Evolutionary conservation across 2,888 invertebrate species (phyloP), one percentile per base, ranked within the genome.

Genomic region (Eupeodes luniger): DNA sequence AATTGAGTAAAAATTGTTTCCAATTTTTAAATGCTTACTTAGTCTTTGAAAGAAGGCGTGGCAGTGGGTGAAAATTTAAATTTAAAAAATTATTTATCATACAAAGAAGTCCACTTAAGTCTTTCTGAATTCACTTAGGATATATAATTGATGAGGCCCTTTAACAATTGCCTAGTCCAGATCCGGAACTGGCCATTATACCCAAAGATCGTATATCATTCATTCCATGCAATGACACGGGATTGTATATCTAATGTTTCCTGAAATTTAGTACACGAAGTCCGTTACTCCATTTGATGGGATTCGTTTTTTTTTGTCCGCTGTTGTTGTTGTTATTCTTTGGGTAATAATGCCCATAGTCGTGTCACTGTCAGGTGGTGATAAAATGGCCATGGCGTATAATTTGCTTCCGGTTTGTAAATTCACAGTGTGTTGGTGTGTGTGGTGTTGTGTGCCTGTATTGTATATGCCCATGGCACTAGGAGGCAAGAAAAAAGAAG

Each of bases 201-300:
- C 40, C 14, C 1, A 10, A 19, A 36, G 69, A 57, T 74, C 77
- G 82, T 75, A 51, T 66, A 79, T 83, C 74, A 88, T 69, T 81
- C 72, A 69, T 69, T 80, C 72, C 7, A 70, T 49, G 44, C 27
- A 64, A 83, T 75, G 72, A 16, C 67, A 40, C 59, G 62, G 74
- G 66, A 53, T 67, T 69, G 61, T 40, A 40, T 88, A 62, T 75
- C 51, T 75, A 83, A 81, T 81, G 77, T 81, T 88, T 88, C 81
- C 84, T 85, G 77, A 81, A 84, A 88, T 85, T 88, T 81, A 88
- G 81, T 88, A 78, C 66, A 61, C 81, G 57, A 88, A 84, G 61
- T 88, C 81, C 85, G 81, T 81, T 70, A 78, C 67, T 69, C 64
- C 55, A 77, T 81, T 19, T 84, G 59, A 80, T 72, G 74, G 66